These are phyloP conservation scores for Cremastobaeus sp. DNA, from an alignment of 2,888 invertebrate species.

Conservation along the genomic window DNA sequence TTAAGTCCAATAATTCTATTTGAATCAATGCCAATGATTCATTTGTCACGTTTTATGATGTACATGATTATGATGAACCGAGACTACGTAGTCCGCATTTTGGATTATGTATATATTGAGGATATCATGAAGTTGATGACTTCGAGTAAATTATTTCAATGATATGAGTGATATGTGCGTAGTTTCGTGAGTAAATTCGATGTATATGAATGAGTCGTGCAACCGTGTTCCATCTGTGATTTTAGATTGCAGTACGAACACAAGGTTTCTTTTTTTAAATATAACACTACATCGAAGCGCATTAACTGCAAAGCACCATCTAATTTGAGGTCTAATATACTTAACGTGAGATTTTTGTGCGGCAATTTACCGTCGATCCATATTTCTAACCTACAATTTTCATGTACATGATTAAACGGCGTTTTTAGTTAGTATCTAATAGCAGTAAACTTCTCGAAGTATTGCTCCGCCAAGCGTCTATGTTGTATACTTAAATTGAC, in stretches of 20 bases:
- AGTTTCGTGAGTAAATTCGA: constrained; percentile 64
- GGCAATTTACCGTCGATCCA: constrained; percentile 35
- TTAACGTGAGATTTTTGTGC: constrained; percentile 62
- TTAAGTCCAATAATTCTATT: background rate
- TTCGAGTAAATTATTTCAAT: constrained; percentile 16
- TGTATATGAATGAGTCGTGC: constrained; percentile 64
- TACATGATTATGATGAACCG: constrained; percentile 16
- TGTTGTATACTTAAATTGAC: constrained; percentile 73
- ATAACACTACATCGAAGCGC: constrained; percentile 67
- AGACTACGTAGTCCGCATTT: background rate
- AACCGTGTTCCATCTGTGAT: constrained; percentile 60
- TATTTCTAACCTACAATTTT: constrained; percentile 52
- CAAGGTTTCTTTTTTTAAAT: constrained; percentile 13
- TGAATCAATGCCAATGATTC: background rate
- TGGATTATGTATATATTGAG: constrained; percentile 23
- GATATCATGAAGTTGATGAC: constrained; percentile 8
- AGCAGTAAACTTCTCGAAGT: constrained; percentile 64
- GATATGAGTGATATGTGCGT: constrained; percentile 59
- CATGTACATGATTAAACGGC: constrained; percentile 61
- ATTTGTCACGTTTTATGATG: background rate
- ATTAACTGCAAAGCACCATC: constrained; percentile 71
- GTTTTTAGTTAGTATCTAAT: constrained; percentile 62
- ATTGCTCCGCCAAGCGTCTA: constrained; percentile 70
- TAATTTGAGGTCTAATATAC: constrained; percentile 66
- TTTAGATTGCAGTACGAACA: constrained; percentile 20